Evolutionary conservation across 2,113 vertebrate species (phyloP), one percentile per base, ranked within the genome.

Genomic region (Oreochromis tanganicae): DNA sequence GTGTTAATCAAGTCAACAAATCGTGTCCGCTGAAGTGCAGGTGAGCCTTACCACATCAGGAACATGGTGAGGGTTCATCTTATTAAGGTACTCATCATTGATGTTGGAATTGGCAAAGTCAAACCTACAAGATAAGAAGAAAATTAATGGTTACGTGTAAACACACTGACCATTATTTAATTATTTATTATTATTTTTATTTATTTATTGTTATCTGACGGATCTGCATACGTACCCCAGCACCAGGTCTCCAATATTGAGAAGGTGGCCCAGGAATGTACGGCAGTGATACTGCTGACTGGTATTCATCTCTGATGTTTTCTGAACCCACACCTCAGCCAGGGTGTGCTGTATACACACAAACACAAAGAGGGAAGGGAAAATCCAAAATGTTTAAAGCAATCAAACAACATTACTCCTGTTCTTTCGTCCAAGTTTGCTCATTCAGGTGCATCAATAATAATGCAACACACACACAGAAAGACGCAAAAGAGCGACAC

Each of bases 71-170:
- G 97, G 96, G 87, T 98, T 98, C 97, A 99, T 98, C 96, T 99
- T 99, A 91, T 99, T 98, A 92, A 98, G 96, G 96, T 96, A 94
- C 48, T 99, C 98, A 6, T 99, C 98, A 24, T 99, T 99, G 89
- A 99, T 79, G 89, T 99, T 99, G 91, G 98, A 97, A 90, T 99
- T 99, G 16, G 97, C 98, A 93, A 99, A 97, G 95, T 99, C 98
- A 7, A 97, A 99, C 8, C 99, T 99, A 71, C 84, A 96, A 90
- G 0, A 7, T 84, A 90, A 92, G 11, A 6, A 88, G 21, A 12
- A 59, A 88, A 71, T n/a, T 7, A 11, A 38, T 2, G 1, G 36
- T 71, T 11, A 29, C n/a, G 13, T 6, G 29, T n/a, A 14, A 34
- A n/a, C 50, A 61, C 46, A 50, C 3, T 71, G 32, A 10, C 19